Evolutionary conservation across 2,797 vertebrate species (phyloP).

Genomic region (Arrhamphus sclerolepis): DNA sequence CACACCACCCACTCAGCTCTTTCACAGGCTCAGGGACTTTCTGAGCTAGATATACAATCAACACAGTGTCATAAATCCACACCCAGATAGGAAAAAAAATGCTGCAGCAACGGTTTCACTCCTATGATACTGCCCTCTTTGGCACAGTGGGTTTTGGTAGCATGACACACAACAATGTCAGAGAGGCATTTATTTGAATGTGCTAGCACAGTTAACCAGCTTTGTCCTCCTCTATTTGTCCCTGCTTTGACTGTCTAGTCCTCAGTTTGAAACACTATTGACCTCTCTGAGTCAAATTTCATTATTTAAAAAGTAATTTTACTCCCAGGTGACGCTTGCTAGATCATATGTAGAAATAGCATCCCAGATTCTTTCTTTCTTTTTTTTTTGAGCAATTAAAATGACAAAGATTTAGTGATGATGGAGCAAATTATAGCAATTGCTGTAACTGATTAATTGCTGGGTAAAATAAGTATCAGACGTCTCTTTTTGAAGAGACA

Average conservation of each 20-base stretch:
- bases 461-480: conserved; percentile 22
- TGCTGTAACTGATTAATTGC: conserved; percentile 58
- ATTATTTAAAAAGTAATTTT: conserved; percentile 50
- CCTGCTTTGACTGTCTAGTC: conserved; percentile 21
- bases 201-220: conserved; percentile 1
- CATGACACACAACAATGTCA: conserved; percentile 34
- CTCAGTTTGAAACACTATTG: conserved; percentile 51
- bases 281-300: conserved; percentile 47
- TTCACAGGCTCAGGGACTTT: conserved; percentile 44
- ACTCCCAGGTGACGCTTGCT: conserved; percentile 24
- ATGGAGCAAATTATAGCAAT: conserved; percentile 50
- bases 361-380: conserved; percentile 34
- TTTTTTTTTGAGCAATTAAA: conserved; percentile 34
- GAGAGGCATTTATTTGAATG: conserved; percentile 35
- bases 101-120: conserved; percentile 26
- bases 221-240: conserved; percentile 18
- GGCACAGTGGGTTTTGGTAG: conserved; percentile 18
- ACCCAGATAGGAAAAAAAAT: conserved; percentile 25
- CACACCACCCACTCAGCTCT: conserved; percentile 28
- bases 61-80: conserved; percentile 49
- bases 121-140: conserved; percentile 7
- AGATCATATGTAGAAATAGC: conserved; percentile 28
- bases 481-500: no score
- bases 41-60: conserved; percentile 51
- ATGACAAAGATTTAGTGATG: conserved; percentile 52